A percentile compares a stretch with the other conserved stretches of the same genome.
phyloP scores from a whole-genome alignment of 2,888 invertebrate genomes.

The Nasonovia ribisnigri region DNA sequence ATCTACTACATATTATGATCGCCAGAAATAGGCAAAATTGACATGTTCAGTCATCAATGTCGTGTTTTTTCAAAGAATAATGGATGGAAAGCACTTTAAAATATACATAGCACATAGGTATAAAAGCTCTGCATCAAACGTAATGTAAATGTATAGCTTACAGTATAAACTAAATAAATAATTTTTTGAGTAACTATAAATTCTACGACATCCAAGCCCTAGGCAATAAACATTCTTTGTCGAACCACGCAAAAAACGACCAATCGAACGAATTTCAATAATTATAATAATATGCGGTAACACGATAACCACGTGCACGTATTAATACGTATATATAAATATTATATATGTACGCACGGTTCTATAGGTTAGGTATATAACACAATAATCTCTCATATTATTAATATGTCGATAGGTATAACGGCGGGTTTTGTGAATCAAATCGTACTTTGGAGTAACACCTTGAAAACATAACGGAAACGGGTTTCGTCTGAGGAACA shows the following conservation, averaged over 20 bases:
- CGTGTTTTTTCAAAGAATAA: background rate
- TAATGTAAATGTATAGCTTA: too few relatives aligned
- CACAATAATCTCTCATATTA: background rate
- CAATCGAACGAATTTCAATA: background rate
- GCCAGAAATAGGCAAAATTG: background rate
- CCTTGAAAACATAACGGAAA: conserved; percentile 48
- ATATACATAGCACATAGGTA: background rate
- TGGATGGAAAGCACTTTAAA: background rate
- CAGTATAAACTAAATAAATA: background rate
- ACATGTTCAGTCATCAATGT: background rate
- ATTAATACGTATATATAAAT: background rate
- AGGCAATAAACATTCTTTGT: background rate
- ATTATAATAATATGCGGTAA: background rate
- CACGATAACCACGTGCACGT: background rate
- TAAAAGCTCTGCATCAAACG: background rate
- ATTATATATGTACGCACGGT: background rate
- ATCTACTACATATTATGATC: background rate
- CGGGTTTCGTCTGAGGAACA: conserved; percentile 36
- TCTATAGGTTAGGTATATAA: too few relatives aligned
- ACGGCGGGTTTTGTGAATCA: conserved; percentile 35
- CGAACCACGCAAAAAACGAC: background rate
- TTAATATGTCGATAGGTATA: background rate
- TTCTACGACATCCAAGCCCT: background rate
- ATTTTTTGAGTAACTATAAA: too few relatives aligned
- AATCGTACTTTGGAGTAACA: background rate